Conservation (phyloP, 2,113 vertebrate genomes). For the Indicator indicator region DNA sequence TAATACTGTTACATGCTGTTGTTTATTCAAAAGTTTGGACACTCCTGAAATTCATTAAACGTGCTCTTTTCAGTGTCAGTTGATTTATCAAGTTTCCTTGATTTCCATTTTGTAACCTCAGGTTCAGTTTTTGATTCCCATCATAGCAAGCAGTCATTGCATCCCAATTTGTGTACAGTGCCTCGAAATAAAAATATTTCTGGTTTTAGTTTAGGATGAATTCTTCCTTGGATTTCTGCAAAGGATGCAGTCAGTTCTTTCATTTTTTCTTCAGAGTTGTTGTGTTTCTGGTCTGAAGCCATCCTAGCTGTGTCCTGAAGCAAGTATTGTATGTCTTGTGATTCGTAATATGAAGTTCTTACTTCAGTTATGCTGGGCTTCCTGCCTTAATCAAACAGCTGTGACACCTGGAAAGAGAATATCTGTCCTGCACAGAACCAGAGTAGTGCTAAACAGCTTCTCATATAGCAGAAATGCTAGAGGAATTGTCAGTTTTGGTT, state of each 20-base stretch:
- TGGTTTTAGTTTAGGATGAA: background rate
- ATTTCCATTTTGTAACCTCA: background rate
- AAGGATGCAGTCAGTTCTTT: background rate
- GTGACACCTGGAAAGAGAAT: background rate
- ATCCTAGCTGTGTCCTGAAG: background rate
- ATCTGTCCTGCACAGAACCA: background rate
- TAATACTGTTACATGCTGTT: background rate
- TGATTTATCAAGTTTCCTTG: background rate
- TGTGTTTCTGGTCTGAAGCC: background rate
- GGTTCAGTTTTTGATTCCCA: background rate
- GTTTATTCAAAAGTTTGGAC: background rate
- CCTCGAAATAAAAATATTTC: background rate
- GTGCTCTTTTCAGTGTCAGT: background rate
- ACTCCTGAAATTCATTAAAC: background rate
- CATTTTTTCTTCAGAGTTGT: background rate
- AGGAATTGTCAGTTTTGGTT: background rate
- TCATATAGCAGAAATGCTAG: rapidly evolving
- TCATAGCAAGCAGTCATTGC: background rate
- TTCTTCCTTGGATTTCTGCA: background rate
- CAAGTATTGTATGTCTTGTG: background rate
- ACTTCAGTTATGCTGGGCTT: background rate
- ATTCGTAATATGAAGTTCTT: background rate
- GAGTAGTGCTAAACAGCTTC: background rate
- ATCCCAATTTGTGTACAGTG: background rate
- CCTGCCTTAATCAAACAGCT: background rate